Evolutionary conservation across 2,888 invertebrate genomes (phyloP).

Genomic region (Chymomyza fuscimana): DNA sequence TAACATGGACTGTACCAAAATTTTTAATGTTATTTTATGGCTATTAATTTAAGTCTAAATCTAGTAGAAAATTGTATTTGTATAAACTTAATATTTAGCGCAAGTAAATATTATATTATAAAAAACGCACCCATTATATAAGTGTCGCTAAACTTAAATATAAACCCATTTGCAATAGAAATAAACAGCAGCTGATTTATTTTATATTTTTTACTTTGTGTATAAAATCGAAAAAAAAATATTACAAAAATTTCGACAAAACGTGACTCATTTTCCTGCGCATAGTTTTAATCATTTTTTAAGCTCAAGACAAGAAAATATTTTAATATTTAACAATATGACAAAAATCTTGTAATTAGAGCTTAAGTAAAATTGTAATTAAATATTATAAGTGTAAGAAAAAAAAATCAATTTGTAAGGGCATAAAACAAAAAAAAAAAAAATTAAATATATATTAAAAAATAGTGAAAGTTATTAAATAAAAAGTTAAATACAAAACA

Average conservation of each 20-base stretch:
- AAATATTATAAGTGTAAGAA: constrained; percentile 32
- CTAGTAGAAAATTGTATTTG: constrained; percentile 60
- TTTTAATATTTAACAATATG: constrained; percentile 9
- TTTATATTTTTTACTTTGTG: neutral
- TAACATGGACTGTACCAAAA: constrained; percentile 66
- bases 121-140: neutral
- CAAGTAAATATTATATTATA: neutral
- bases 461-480: constrained; percentile 70
- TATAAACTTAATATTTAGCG: constrained; percentile 41
- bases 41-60: constrained; percentile 46
- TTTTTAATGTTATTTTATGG: constrained; percentile 50
- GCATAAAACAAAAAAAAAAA: constrained; percentile 21
- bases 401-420: constrained; percentile 24
- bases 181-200: neutral
- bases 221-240: constrained; percentile 6
- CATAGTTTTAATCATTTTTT: constrained; percentile 71
- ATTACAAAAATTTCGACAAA: neutral
- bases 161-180: neutral
- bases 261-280: constrained; percentile 49
- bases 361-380: constrained; percentile 31
- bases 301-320: constrained; percentile 54
- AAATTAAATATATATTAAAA: constrained; percentile 52
- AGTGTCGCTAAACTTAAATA: neutral
- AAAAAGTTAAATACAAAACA: constrained; percentile 50
- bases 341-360: constrained; percentile 56